A percentile compares a stretch with the other conserved stretches of the same genome.
Conservation (phyloP, 1,140 invertebrate genomes). For the Zaprionus taronus region DNA sequence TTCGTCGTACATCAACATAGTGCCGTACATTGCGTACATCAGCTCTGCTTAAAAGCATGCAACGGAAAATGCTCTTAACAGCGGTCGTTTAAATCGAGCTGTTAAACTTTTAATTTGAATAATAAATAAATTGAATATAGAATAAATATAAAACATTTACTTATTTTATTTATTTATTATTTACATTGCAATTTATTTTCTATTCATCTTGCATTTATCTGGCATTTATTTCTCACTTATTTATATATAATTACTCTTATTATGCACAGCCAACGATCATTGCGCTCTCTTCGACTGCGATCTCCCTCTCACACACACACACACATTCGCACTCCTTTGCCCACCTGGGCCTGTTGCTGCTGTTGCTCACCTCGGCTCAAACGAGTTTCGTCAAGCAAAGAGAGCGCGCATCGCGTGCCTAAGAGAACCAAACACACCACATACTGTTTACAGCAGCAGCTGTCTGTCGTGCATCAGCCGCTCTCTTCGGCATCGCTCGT, state of each 20-base stretch:
- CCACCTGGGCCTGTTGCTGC: slow-evolving; percentile 21
- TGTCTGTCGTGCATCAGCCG: not conserved
- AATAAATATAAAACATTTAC: not conserved
- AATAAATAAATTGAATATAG: not conserved
- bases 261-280: not conserved
- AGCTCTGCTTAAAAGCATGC: slow-evolving; percentile 22
- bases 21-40: not conserved
- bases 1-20: not conserved
- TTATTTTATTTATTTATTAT: not conserved
- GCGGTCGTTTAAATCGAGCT: not conserved
- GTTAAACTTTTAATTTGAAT: not conserved
- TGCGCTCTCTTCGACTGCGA: slow-evolving; percentile 11
- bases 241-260: not conserved
- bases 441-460: too few relatives aligned
- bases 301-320: not conserved
- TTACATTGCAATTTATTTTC: not conserved
- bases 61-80: slow-evolving; percentile 8
- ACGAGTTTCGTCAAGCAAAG: not conserved
- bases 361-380: not conserved
- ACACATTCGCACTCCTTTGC: not conserved
- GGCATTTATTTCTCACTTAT: not conserved
- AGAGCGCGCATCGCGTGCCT: not conserved
- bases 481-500: slow-evolving; percentile 31
- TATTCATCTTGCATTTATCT: not conserved
- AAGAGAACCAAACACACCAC: too few relatives aligned